Evolutionary conservation across 2,888 invertebrate species (phyloP).

Genomic region (Diabrotica balteata): DNA sequence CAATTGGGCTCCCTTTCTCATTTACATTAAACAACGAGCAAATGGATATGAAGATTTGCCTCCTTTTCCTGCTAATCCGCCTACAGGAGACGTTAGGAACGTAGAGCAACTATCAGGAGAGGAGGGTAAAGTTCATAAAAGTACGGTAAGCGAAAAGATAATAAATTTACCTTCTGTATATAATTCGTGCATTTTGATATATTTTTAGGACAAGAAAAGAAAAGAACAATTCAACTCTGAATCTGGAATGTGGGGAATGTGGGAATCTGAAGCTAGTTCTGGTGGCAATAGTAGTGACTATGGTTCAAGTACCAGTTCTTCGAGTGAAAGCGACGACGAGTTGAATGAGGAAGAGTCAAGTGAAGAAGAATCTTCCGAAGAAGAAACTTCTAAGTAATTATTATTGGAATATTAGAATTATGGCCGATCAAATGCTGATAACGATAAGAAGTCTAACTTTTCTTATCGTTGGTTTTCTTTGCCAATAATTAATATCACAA

Average conservation of each 20-base stretch:
- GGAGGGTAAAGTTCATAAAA: constrained; percentile 50
- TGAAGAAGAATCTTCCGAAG: constrained; percentile 42
- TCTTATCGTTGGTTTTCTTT: too few species aligned
- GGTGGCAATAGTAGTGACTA: constrained; percentile 55
- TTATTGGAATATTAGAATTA: not conserved
- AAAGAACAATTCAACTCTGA: constrained; percentile 52
- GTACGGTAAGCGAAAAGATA: constrained; percentile 34
- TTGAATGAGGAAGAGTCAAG: constrained; percentile 41
- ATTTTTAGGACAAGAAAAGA: constrained; percentile 44
- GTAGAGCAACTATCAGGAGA: constrained; percentile 63
- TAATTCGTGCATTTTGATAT: not conserved
- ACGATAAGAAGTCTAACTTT: too few species aligned
- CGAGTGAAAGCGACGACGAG: constrained; percentile 43
- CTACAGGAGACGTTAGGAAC: constrained; percentile 80
- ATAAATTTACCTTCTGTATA: not conserved
- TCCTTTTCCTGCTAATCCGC: constrained; percentile 77
- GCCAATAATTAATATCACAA: too few species aligned
- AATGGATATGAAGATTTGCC: constrained; percentile 91
- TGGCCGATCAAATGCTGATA: too few species aligned
- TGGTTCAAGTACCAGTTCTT: constrained; percentile 49
- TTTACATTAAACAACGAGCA: constrained; percentile 85
- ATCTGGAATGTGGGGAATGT: too few species aligned
- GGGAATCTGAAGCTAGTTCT: constrained; percentile 55
- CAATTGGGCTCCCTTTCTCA: constrained; percentile 96
- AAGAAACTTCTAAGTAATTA: constrained; percentile 41